A percentile compares a stretch with the other conserved stretches of the same genome.
Conservation (phyloP, 2,797 vertebrate genomes). For the Ispidina lecontei region DNA sequence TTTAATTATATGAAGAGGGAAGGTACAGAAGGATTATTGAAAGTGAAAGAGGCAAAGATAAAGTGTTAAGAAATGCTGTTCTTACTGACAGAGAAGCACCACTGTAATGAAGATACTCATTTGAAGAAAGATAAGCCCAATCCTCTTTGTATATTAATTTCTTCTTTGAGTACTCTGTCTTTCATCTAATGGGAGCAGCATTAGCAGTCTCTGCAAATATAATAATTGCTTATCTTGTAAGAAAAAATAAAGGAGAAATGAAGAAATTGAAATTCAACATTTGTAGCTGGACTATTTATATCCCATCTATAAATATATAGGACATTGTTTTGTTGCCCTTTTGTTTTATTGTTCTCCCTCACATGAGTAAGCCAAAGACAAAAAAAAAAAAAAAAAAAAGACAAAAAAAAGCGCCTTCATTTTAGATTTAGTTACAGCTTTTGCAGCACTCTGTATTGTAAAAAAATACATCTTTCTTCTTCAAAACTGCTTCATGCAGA, state of each 20-base stretch:
- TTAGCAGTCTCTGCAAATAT: not conserved
- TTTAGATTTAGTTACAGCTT: conserved; percentile 5
- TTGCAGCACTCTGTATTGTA: not conserved
- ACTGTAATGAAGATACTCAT: not conserved
- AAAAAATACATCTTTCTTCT: not conserved
- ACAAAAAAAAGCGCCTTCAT: not conserved
- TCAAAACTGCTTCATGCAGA: not conserved
- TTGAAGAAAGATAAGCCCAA: conserved; percentile 18
- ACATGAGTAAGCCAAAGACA: not conserved
- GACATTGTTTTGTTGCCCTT: not conserved
- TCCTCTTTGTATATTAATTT: not conserved
- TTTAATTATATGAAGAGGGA: not conserved
- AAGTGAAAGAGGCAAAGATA: not conserved
- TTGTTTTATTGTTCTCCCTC: conserved; percentile 3
- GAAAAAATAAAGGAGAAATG: not conserved
- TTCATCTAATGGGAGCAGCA: not conserved
- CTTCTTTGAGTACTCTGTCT: not conserved
- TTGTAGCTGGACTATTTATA: conserved; percentile 25
- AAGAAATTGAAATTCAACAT: not conserved
- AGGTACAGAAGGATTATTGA: not conserved
- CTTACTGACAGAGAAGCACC: not conserved
- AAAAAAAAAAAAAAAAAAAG: not conserved
- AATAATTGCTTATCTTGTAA: not conserved
- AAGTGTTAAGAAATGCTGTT: not conserved
- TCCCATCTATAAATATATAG: conserved; percentile 2